These are phyloP conservation scores for pig (Sus scrofa) DNA, from an alignment of 2,113 vertebrate species.

Conservation along the genomic window DNA sequence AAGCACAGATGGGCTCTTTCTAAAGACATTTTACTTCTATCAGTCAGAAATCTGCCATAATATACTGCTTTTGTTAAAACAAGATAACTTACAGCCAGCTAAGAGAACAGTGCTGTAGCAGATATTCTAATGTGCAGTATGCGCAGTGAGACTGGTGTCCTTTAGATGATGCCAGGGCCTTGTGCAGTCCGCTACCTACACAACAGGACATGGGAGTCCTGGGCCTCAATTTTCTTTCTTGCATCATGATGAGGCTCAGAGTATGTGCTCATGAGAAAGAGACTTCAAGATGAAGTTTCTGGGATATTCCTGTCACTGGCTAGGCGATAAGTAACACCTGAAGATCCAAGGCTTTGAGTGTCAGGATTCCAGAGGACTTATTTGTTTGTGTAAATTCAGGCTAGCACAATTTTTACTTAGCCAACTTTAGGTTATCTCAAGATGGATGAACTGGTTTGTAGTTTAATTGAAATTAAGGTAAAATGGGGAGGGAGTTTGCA, in stretches of 20 bases:
- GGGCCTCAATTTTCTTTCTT: neutral
- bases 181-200: neutral
- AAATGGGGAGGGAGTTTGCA: neutral
- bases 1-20: neutral
- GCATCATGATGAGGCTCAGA: neutral
- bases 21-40: neutral
- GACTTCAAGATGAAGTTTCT: neutral
- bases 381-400: neutral
- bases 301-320: neutral
- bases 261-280: neutral
- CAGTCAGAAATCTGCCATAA: neutral
- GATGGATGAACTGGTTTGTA: neutral
- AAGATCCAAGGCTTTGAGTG: neutral
- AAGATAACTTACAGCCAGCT: neutral
- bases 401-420: neutral
- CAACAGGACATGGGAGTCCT: neutral
- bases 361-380: neutral
- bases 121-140: neutral
- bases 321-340: neutral
- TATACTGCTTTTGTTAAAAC: neutral
- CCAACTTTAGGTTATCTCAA: neutral
- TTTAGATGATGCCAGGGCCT: accelerated
- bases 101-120: neutral
- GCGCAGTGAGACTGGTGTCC: neutral
- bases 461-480: neutral